Percentiles rank a stretch among this genome's conserved stretches.
Conservation (phyloP, 1,140 invertebrate genomes). For the Tetramorium alpestre region DNA sequence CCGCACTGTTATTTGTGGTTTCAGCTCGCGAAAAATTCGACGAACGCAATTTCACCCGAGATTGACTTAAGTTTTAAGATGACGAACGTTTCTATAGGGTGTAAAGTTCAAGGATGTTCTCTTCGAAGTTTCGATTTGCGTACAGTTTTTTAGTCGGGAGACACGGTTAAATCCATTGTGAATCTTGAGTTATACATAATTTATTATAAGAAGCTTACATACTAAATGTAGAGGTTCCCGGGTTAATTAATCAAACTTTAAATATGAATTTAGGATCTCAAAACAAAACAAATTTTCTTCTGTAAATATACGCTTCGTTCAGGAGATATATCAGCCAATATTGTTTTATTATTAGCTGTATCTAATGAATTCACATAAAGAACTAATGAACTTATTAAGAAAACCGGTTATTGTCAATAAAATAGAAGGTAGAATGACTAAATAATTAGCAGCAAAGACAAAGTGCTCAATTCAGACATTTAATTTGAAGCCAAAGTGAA, state of each 20-base stretch:
- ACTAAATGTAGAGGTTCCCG: too few relatives aligned
- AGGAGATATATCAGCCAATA: too few relatives aligned
- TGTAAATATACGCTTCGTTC: too few relatives aligned
- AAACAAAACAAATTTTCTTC: too few relatives aligned
- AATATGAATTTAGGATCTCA: too few relatives aligned
- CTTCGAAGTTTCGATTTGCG: background rate
- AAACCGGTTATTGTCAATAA: background rate
- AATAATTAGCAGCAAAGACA: background rate
- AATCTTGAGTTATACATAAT: background rate
- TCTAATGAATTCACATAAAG: background rate
- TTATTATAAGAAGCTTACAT: background rate
- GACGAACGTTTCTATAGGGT: background rate
- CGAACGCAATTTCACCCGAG: background rate
- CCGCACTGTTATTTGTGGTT: background rate
- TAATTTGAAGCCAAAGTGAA: background rate
- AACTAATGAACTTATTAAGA: background rate
- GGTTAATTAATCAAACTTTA: too few relatives aligned
- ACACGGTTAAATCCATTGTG: background rate
- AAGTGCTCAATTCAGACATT: background rate
- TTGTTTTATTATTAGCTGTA: background rate
- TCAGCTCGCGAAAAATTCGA: background rate
- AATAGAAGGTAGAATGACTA: background rate
- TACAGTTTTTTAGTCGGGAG: background rate
- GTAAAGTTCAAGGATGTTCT: background rate
- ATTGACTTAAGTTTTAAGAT: background rate